Conservation (phyloP, 1,140 invertebrate genomes). For the Doryteuthis pealeii region DNA sequence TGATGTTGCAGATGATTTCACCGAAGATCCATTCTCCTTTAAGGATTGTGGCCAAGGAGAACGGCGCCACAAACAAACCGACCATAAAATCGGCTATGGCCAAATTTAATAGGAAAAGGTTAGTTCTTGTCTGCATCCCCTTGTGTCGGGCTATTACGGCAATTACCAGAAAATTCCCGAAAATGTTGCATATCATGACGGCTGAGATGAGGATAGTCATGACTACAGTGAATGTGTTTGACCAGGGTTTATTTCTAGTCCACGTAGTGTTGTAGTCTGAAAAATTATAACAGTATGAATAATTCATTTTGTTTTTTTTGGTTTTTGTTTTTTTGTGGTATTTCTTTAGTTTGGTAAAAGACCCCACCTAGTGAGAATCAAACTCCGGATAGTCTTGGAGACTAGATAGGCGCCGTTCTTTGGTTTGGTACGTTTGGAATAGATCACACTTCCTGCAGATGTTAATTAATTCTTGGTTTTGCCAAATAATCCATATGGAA, state of each 20-base stretch:
- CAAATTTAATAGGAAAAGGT: conserved; percentile 61
- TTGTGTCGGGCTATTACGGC: conserved; percentile 54
- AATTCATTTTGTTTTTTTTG: no score
- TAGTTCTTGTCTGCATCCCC: conserved; percentile 62
- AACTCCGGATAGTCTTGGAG: no score
- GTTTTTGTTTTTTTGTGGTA: no score
- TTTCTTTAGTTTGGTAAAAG: no score
- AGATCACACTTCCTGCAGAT: no score
- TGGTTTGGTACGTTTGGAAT: no score
- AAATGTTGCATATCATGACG: conserved; percentile 46
- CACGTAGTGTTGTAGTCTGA: no score
- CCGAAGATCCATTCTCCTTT: conserved; percentile 57
- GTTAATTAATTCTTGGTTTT: no score
- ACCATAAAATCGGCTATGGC: conserved; percentile 62
- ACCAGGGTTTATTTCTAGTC: conserved; percentile 47
- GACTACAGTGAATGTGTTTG: conserved; percentile 23
- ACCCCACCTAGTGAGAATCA: no score
- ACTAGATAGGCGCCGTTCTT: no score
- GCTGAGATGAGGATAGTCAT: conserved; percentile 36
- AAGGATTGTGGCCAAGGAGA: conserved; percentile 59
- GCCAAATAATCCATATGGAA: no score
- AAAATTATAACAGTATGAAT: no score
- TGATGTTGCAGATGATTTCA: conserved; percentile 55
- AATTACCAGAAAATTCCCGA: conserved; percentile 56
- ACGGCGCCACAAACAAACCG: conserved; percentile 58